Conservation (phyloP, 1,140 invertebrate species). For the Temnothorax curvispinosus region DNA sequence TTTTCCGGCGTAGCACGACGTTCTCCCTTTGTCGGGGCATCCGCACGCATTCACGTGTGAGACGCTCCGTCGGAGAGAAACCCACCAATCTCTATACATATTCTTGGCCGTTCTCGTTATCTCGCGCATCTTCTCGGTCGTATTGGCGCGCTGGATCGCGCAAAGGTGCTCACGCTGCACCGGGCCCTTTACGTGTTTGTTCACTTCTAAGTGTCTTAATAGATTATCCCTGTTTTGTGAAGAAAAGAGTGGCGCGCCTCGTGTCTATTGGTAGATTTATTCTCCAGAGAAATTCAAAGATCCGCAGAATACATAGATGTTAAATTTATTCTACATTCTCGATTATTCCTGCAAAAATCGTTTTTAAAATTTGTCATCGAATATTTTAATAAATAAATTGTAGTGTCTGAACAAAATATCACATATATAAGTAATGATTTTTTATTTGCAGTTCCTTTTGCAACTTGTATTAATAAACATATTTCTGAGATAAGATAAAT, state of each 20-base stretch:
- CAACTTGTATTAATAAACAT: neutral
- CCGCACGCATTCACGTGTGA: slow-evolving; percentile 64
- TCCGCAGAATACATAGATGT: neutral
- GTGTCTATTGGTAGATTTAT: neutral
- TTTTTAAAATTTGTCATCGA: neutral
- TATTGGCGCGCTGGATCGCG: slow-evolving; percentile 22
- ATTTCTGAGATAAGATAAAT: neutral
- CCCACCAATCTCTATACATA: neutral
- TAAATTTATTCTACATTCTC: neutral
- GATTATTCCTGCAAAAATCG: neutral
- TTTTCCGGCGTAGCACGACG: slow-evolving; percentile 49
- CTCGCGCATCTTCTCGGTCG: slow-evolving; percentile 61
- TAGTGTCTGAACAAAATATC: neutral
- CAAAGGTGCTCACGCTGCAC: slow-evolving; percentile 35
- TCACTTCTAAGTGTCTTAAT: slow-evolving; percentile 20
- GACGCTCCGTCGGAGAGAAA: slow-evolving; percentile 62
- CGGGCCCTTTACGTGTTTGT: slow-evolving; percentile 11
- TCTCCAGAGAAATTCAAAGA: neutral
- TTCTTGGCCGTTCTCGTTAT: slow-evolving; percentile 16
- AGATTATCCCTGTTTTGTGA: slow-evolving; percentile 38
- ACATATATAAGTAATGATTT: neutral
- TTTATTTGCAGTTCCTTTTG: neutral
- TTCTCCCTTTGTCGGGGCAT: slow-evolving; percentile 66
- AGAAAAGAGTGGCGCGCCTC: neutral
- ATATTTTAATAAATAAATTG: neutral